Evolutionary conservation across 2,888 invertebrate species (phyloP), one percentile per base, ranked within the genome.

Genomic region (Gari tellinella): DNA sequence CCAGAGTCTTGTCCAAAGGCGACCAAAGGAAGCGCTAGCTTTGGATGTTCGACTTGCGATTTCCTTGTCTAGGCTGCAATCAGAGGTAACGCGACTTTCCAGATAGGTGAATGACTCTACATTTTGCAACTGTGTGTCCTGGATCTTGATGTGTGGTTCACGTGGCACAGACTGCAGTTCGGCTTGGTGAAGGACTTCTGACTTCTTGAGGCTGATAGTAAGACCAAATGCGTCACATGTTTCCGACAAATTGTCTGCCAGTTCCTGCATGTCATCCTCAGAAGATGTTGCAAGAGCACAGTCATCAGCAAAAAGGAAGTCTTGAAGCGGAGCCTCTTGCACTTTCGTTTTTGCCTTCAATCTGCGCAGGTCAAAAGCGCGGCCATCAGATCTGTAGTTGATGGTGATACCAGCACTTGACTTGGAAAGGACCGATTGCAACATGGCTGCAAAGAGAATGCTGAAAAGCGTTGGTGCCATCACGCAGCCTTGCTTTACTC

Each of bases 121-220:
- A 41, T 25, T 41, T n/a, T n/a, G n/a, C n/a, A n/a, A n/a, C n/a
- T n/a, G n/a, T n/a, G n/a, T n/a, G n/a, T n/a, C n/a, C 14, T 61
- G 38, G 31, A 45, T 23, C 38, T 61, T 26, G 26, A 45, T 31
- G 37, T 61, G 43, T 17, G 66, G 19, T 26, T 51, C 61, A 10
- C 51, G 41, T 14, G 60, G 53, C 31, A 57, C 61, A 26, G 67
- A 53, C n/a, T n/a, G n/a, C n/a, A n/a, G n/a, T n/a, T 41, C 15
- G n/a, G n/a, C 43, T 43, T 67, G 52, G 38, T 51, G 43, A 1
- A 67, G 37, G 23, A 67, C 61, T 41, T 61, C 10, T 1, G 52
- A 43, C 41, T 67, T 67, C 41, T 66, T 60, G 17, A 38, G 43
- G 55, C 45, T 63, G 41, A 63, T 63, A 26, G 53, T 63, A 10